A percentile compares a stretch with the other conserved stretches of the same genome.
Conservation (phyloP, 2,797 vertebrate genomes). For the Bryconaethiops microstoma region DNA sequence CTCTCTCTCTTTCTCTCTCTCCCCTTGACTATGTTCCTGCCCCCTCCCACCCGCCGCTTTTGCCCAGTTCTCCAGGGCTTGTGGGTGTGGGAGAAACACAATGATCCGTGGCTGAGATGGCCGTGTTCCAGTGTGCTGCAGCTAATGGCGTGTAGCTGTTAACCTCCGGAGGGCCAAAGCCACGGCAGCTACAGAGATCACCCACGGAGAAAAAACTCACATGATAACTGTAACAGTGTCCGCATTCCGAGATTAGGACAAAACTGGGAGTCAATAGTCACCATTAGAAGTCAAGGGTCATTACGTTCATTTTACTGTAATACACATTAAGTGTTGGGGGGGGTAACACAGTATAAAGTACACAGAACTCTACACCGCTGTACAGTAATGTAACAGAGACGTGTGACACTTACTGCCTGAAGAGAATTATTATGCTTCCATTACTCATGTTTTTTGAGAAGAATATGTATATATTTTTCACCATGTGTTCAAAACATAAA, state of each 20-base stretch:
- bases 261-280: not conserved
- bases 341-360: too few species aligned
- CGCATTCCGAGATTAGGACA: not conserved
- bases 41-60: not conserved
- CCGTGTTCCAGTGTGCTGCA: constrained; percentile 51
- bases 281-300: too few species aligned
- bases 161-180: constrained; percentile 51
- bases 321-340: too few species aligned
- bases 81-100: constrained; percentile 51
- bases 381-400: too few species aligned
- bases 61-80: constrained; percentile 39
- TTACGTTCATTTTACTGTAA: too few species aligned
- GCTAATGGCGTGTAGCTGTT: constrained; percentile 61
- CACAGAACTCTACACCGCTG: too few species aligned
- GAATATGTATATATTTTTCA: too few species aligned
- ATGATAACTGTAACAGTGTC: not conserved
- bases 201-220: constrained; percentile 42
- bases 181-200: constrained; percentile 44
- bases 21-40: not conserved
- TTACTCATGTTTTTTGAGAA: too few species aligned
- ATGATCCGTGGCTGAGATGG: constrained; percentile 52
- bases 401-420: too few species aligned
- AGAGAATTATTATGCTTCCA: too few species aligned
- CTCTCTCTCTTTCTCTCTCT: not conserved
- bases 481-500: too few species aligned